Base-by-base conservation (phyloP, 30 jellyfish, hydroid and myxozoan genomes). In the Phacellophora camtschatica region DNA sequence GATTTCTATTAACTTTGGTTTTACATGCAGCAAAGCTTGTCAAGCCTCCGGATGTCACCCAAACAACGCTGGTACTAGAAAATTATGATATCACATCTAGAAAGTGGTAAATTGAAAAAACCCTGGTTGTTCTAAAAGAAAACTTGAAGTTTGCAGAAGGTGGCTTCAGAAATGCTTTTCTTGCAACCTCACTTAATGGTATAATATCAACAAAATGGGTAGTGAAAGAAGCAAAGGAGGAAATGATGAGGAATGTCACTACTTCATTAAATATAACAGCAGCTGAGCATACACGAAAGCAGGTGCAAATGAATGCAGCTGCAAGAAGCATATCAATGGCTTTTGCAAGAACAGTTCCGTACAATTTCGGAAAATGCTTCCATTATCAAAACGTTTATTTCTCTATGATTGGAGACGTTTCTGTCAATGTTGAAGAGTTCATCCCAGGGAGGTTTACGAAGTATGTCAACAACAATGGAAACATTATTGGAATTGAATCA, bases 281-380 rank as follows among this genome's bases (percentile, higher is more conserved):
- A 2, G 61, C 12, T 3, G 59, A 65, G 35, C 79, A 65, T 49
- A 65, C 79, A 57, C 32, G 79, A 65, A 65, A 65, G 22, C 79
- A 65, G 43, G 79, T 65, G 54, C 79, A 65, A 35, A 65, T 65
- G 79, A 30, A 65, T 34, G 54, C 58, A 31, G 79, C 36, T 65
- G 79, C 79, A 23, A 33, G 56, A 33, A 65, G 56, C 43, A 65
- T 65, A 27, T 23, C 79, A 11, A 37, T 22, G 79, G 36, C 59
- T 65, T 29, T 31, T 37, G 19, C 7, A 27, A 65, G 79, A 34
- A 65, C 32, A 59, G 5, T 33, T 27, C 61, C 79, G 32, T 32
- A 33, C 34, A 24, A 45, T 9, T 65, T 65, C 36, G 79, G 79
- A 12, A 22, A 18, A 37, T 65, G 25, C 19, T 65, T 65, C 79